Evolutionary conservation across 1,140 invertebrate genomes (phyloP).

Genomic region (Drosophila sproati): DNA sequence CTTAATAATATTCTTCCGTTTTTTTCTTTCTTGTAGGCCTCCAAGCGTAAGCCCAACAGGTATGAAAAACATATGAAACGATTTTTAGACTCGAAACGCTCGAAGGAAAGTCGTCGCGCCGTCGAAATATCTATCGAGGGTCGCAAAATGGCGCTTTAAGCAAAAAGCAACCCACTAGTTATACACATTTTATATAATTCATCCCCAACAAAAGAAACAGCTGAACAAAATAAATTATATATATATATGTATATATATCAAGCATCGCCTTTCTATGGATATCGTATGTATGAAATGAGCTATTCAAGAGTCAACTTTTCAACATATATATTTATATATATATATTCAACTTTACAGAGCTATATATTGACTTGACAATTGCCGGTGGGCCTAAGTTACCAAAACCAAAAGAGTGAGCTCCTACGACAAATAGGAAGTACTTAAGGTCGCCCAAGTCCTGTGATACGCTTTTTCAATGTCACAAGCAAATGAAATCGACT

Average conservation of each 20-base stretch:
- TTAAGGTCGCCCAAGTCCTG: conserved; percentile 40
- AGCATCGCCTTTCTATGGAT: conserved; percentile 18
- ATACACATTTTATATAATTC: conserved; percentile 19
- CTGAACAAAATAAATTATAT: conserved; percentile 60
- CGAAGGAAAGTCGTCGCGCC: conserved; percentile 91
- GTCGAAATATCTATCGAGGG: conserved; percentile 98
- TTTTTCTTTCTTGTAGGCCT: conserved; percentile 85
- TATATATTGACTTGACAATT: conserved; percentile 1
- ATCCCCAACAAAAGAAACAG: conserved; percentile 33
- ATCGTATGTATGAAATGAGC: background rate
- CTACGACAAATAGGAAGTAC: conserved; percentile 15
- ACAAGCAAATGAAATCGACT: conserved; percentile 18
- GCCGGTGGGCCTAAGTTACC: conserved; percentile 9
- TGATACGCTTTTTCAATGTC: conserved; percentile 39
- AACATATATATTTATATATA: background rate
- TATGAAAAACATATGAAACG: conserved; percentile 96
- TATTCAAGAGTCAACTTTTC: background rate
- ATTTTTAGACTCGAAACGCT: conserved; percentile 94
- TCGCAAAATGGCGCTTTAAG: conserved; percentile 95
- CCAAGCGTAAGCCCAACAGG: conserved; percentile 93
- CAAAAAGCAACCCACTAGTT: conserved; percentile 27
- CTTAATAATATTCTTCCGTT: background rate
- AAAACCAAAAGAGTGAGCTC: conserved; percentile 19
- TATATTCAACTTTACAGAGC: conserved; percentile 7
- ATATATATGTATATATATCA: conserved; percentile 6